These are phyloP conservation scores for Apaloderma vittatum DNA, from an alignment of 2,113 vertebrate genomes.

Conservation along the genomic window DNA sequence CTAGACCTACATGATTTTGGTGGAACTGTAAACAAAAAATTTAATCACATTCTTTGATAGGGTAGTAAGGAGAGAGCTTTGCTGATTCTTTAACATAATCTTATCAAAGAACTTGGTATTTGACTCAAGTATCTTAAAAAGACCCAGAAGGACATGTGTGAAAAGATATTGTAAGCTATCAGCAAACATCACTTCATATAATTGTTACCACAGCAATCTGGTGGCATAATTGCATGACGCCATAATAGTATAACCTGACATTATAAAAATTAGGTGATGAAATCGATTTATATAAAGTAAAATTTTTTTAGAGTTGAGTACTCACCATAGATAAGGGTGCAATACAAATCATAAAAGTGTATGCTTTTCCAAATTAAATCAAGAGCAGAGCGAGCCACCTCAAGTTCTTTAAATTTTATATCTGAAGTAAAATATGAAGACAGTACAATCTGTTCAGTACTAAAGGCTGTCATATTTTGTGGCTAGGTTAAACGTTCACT, in stretches of 20 bases:
- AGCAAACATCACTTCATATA: not conserved
- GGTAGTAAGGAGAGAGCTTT: not conserved
- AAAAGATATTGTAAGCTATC: not conserved
- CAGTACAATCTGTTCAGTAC: not conserved
- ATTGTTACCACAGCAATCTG: not conserved
- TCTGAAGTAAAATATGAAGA: not conserved
- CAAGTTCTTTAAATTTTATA: not conserved
- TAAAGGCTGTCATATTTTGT: not conserved
- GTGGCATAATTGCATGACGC: not conserved
- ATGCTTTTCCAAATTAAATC: not conserved
- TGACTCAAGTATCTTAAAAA: not conserved
- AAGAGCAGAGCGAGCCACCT: not conserved
- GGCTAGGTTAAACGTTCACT: not conserved
- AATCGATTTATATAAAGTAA: not conserved
- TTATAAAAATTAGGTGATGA: not conserved
- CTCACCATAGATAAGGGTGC: not conserved
- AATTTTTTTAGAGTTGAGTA: not conserved
- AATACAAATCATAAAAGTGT: not conserved
- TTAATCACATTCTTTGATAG: not conserved
- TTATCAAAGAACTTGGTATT: not conserved
- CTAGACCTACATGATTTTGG: not conserved
- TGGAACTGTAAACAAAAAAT: not conserved
- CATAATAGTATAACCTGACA: not conserved
- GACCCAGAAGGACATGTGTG: not conserved
- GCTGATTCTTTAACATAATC: not conserved